Evolutionary conservation across 1,140 invertebrate genomes (phyloP).

Genomic region (Luehdorfia chinensis): DNA sequence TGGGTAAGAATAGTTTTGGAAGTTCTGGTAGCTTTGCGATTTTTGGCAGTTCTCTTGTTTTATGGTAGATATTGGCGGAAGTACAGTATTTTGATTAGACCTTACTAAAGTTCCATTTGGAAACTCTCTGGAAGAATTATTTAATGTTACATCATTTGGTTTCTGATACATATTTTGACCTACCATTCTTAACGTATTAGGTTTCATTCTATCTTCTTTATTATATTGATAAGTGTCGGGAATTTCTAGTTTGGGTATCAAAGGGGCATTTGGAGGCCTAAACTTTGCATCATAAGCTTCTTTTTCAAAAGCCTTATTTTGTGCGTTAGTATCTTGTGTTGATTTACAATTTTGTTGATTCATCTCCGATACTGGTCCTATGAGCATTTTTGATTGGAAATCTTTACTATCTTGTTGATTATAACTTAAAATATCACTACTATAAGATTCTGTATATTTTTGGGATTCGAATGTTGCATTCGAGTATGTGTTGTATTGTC

Average conservation of each 20-base stretch:
- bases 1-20: constrained; percentile 49
- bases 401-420: constrained; percentile 75
- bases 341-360: constrained; percentile 65
- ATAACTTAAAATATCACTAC: constrained; percentile 69
- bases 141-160: constrained; percentile 38
- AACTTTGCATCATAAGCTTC: constrained; percentile 62
- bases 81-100: constrained; percentile 47
- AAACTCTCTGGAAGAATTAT: constrained; percentile 45
- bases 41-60: constrained; percentile 68
- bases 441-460: constrained; percentile 72
- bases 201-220: constrained; percentile 56
- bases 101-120: constrained; percentile 41
- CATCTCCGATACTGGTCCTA: constrained; percentile 75
- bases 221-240: constrained; percentile 65
- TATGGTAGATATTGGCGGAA: constrained; percentile 75
- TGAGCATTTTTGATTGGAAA: constrained; percentile 77
- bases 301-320: constrained; percentile 59
- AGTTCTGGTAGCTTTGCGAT: constrained; percentile 42
- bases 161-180: constrained; percentile 44
- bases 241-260: constrained; percentile 70
- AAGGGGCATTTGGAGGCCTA: constrained; percentile 56
- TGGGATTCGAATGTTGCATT: constrained; percentile 65
- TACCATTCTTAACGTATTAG: constrained; percentile 35
- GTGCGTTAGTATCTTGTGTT: constrained; percentile 53
- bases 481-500: constrained; percentile 56